A percentile compares a stretch with the other conserved stretches of the same genome.
Conservation (phyloP, 2,888 invertebrate species). For the Epiblema foenella region DNA sequence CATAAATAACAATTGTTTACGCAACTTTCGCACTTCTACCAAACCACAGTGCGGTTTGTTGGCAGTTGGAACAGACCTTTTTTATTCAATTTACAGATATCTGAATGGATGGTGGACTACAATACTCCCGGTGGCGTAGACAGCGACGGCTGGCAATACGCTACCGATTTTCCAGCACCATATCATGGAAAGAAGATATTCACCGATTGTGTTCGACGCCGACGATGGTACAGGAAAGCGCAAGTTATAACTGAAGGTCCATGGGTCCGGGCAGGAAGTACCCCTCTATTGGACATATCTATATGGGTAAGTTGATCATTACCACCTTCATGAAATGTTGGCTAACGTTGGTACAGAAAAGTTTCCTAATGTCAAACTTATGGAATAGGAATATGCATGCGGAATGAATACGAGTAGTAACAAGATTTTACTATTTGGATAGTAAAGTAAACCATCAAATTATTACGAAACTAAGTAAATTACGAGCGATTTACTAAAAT, state of each 20-base stretch:
- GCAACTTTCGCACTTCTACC: too few species aligned
- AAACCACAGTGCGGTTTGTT: too few species aligned
- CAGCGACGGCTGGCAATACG: constrained; percentile 97
- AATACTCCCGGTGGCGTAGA: constrained; percentile 95
- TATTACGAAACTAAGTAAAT: too few species aligned
- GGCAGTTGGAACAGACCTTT: constrained; percentile 12
- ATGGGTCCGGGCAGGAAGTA: constrained; percentile 94
- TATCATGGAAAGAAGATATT: constrained; percentile 94
- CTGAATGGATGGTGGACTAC: constrained; percentile 97
- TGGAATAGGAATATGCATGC: too few species aligned
- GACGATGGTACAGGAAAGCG: constrained; percentile 93
- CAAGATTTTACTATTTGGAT: too few species aligned
- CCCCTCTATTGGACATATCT: constrained; percentile 92
- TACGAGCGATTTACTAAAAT: too few species aligned
- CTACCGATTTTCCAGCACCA: constrained; percentile 94
- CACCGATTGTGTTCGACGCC: constrained; percentile 94
- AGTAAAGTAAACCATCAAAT: too few species aligned
- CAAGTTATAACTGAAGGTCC: constrained; percentile 93
- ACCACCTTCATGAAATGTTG: not conserved
- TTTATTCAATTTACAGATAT: constrained; percentile 78
- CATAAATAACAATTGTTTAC: too few species aligned
- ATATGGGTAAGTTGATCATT: constrained; percentile 84
- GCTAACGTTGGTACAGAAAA: constrained; percentile 8
- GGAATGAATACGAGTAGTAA: too few species aligned
- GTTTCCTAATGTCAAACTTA: too few species aligned